Base-by-base conservation (phyloP, 2,113 vertebrate genomes). In the Beaufortia kweichowensis region DNA sequence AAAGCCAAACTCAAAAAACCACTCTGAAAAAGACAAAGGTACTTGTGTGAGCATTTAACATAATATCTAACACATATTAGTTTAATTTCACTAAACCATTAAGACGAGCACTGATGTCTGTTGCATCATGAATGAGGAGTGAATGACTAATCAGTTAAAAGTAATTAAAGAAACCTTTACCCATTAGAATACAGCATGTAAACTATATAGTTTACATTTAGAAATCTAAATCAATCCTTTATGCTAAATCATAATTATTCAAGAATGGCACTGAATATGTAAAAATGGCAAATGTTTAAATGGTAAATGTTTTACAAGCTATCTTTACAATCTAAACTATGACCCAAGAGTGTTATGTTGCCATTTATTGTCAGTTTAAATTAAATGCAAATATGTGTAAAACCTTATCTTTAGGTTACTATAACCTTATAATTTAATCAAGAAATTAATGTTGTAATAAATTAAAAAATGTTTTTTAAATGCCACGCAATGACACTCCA, bases 1-100 rank as follows among this genome's bases (percentile, higher is more conserved):
- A 82, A 98, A 98, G 82, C 97, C 97, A 78, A 98, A 99, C 88
- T 99, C 97, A 86, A 98, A 99, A 90, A 97, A 98, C 97, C 97
- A 99, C 81, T 99, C 97, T 99, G 93, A 24, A 75, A 76, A 31
- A 46, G 14, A 81, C 26, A 78, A 33, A 33, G 11, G 19, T 19
- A 39, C 66, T 43, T 1, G 64, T 53, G 24, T 68, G 39, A 70
- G 67, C 50, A 17, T 33, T 56, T 53, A n/a, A n/a, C n/a, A n/a
- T n/a, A n/a, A n/a, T n/a, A n/a, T n/a, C n/a, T n/a, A n/a, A n/a
- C n/a, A n/a, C n/a, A n/a, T n/a, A n/a, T n/a, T 31, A 39, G 33
- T 41, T 14, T 24, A 41, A 46, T 46, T 66, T 15, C 39, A 26
- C 23, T 23, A 26, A 43, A 65, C 39, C 8, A 66, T 28, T 21